phyloP scores from a whole-genome alignment of 2,797 vertebrate species.

The Bradypodion ventrale region DNA sequence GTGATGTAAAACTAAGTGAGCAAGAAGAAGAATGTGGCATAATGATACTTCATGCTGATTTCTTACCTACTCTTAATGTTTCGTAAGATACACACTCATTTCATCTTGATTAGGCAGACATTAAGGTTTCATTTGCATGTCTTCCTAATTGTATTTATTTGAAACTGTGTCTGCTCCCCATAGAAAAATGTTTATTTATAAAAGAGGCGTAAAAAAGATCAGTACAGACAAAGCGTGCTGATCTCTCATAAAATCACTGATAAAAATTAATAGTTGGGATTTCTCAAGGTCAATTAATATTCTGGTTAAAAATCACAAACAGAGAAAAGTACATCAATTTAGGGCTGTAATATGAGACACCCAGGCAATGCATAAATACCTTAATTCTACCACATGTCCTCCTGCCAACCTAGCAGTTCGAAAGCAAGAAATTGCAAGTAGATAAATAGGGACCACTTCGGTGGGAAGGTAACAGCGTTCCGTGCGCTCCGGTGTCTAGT shows the following conservation, averaged over 20 bases:
- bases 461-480: no score
- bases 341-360: not conserved
- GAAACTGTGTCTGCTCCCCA: no score
- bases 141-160: not conserved
- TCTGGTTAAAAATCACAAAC: slow-evolving; percentile 4
- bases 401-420: no score
- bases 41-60: not conserved
- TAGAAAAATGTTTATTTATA: no score
- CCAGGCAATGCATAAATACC: not conserved
- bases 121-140: not conserved
- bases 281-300: not conserved
- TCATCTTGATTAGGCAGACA: not conserved
- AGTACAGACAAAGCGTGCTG: slow-evolving; percentile 29
- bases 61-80: not conserved
- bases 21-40: slow-evolving; percentile 16
- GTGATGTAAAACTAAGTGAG: not conserved
- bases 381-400: fast-evolving
- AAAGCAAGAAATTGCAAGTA: no score
- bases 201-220: slow-evolving; percentile 21
- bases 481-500: no score
- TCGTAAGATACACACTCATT: not conserved
- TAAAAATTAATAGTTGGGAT: slow-evolving; percentile 26
- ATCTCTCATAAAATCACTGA: slow-evolving; percentile 23
- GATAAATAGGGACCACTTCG: no score
- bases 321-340: not conserved